Base-by-base conservation (phyloP, 2,888 invertebrate species). In the Galerucella calmariensis region DNA sequence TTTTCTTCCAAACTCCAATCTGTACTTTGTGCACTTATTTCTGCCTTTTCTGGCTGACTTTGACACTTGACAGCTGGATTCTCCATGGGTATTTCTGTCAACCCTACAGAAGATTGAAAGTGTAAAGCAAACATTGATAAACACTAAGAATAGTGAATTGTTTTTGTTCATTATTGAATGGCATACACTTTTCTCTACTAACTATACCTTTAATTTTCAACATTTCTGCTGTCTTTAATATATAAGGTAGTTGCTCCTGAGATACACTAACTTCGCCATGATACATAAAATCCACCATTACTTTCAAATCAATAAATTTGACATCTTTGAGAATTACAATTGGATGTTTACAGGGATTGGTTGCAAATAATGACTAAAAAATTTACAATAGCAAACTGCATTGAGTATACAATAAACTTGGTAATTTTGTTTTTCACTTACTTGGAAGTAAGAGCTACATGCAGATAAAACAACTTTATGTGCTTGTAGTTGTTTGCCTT, bases 361-460 rank as follows among this genome's bases (percentile, higher is more conserved):
- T 92, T 56, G 94, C 93, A 84, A 96, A 96, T 71, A 96, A 86
- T 9, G 94, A 91, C 94, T 95, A 88, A 44, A 88, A 88, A 69
- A 75, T 75, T 79, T 51, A 16, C 44, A 69, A 75, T 35, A 35
- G 35, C 35, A 41, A 41, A 1, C 35, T 41, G 8, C 35, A 35
- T 35, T 35, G 35, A 35, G 6, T 5, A 35, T 35, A 0, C 6
- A 35, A 35, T 4, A 51, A 51, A 46, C 2, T 2, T 2, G n/a
- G 12, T 51, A 46, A 16, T 16, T 16, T 69, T 1, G 46, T 63
- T 62, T 44, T 59, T 2, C 62, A 73, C 53, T 41, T 88, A 94
- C 95, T 90, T 96, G 95, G 88, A 97, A 97, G 88, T 96, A 97
- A n/a, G 95, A 94, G 86, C 96, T 96, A 88, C 96, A 96, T 2